Base-by-base conservation (phyloP, 2,113 vertebrate genomes). In the Opisthocomus hoazin region DNA sequence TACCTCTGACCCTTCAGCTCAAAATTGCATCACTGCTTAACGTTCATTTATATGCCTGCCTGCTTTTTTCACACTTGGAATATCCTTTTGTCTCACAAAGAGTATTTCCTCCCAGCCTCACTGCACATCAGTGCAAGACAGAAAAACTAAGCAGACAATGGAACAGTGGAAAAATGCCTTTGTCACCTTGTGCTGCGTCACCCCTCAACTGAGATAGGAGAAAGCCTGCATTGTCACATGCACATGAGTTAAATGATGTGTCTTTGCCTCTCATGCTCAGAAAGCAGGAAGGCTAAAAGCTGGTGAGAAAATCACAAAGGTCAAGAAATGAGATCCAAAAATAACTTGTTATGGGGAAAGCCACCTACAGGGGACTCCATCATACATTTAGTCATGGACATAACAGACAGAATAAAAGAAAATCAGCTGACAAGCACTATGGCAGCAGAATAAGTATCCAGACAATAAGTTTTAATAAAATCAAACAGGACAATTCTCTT, bases 271-370 rank as follows among this genome's bases (percentile, higher is more conserved):
- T 43, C 58, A 54, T 39, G 10, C 61, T 87, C 51, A 64, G 84
- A 87, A 80, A 90, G 68, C 39, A 84, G 36, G 43, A 88, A 39
- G 48, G 45, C 27, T 48, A 73, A 75, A 79, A 65, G 64, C 53
- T 83, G 41, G 46, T 61, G 53, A 84, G 39, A 90, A 87, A 79
- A 78, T 56, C 23, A 79, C 22, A 36, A 27, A 86, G 9, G 18
- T 66, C 57, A 96, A 68, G 46, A 84, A 78, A 32, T 37, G 37
- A 81, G 29, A 76, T 84, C 20, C 70, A 89, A 86, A 93, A 95
- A 50, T 23, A 69, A 79, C 20, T 75, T 78, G 22, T 26, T 54
- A 13, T 39, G 18, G 23, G 41, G 24, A 71, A 1, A 58, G 21
- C 46, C 54, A 85, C 46, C n/a, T 30, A 71, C 18, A 46, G 34